phyloP scores from a whole-genome alignment of 2,797 vertebrate genomes.

The Manis pentadactyla region DNA sequence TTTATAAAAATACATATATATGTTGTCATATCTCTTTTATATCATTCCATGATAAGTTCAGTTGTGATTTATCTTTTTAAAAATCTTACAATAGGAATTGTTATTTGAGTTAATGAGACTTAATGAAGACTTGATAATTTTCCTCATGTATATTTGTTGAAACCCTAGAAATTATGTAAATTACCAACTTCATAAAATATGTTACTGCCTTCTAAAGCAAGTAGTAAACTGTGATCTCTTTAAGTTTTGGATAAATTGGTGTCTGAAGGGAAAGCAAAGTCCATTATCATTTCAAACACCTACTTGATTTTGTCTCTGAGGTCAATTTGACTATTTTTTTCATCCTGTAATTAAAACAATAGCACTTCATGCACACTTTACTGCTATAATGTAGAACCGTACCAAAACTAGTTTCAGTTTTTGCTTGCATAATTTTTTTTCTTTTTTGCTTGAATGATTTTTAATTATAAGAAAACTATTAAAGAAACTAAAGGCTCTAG shows the following conservation, averaged over 20 bases:
- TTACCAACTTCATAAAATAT: neutral
- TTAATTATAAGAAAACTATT: conserved; percentile 42
- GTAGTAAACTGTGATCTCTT: neutral
- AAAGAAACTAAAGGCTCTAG: neutral
- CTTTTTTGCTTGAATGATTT: conserved; percentile 6
- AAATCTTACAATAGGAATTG: neutral
- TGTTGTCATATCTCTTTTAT: neutral
- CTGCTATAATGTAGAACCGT: neutral
- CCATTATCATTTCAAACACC: neutral
- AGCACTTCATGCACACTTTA: conserved; percentile 52
- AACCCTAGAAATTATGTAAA: neutral
- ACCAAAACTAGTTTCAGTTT: neutral
- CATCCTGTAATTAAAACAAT: conserved; percentile 48
- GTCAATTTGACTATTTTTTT: conserved; percentile 56
- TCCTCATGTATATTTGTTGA: neutral
- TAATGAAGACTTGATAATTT: conserved; percentile 3
- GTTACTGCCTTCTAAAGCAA: neutral
- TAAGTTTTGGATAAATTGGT: conserved; percentile 13
- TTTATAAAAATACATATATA: neutral
- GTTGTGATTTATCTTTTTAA: conserved; percentile 23
- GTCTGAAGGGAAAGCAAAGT: conserved; percentile 29
- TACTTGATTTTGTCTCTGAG: neutral
- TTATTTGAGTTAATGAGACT: neutral
- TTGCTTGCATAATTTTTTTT: neutral
- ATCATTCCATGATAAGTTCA: neutral